Percentiles rank a stretch among this genome's conserved stretches.
Conservation (phyloP, 1,140 invertebrate genomes). For the Drosophila biarmipes region DNA sequence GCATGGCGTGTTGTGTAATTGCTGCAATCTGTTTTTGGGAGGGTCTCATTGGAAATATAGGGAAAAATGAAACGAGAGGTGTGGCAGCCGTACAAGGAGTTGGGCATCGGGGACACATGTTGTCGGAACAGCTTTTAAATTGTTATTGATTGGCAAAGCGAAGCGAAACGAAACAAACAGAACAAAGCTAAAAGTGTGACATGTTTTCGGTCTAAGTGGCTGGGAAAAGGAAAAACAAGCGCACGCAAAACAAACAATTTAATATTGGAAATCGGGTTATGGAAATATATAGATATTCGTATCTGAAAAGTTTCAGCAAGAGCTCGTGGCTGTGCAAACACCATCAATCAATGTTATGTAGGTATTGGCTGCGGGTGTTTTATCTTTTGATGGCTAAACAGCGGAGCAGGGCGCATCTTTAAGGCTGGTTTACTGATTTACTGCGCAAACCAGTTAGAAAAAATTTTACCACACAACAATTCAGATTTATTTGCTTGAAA, state of each 20-base stretch:
- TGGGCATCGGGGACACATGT: constrained; percentile 58
- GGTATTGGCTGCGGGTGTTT: constrained; percentile 34
- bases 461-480: neutral
- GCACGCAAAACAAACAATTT: constrained; percentile 70
- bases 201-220: constrained; percentile 54
- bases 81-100: constrained; percentile 23
- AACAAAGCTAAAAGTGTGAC: constrained; percentile 47
- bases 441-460: neutral
- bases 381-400: constrained; percentile 22
- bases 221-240: constrained; percentile 33
- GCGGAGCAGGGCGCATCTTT: neutral
- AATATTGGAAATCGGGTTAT: constrained; percentile 72
- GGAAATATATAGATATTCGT: constrained; percentile 46
- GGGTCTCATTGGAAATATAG: constrained; percentile 31
- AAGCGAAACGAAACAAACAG: constrained; percentile 33
- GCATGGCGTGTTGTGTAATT: constrained; percentile 77
- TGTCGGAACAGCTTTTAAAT: constrained; percentile 80
- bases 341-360: constrained; percentile 47
- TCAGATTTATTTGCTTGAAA: neutral
- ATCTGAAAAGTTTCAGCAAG: constrained; percentile 31
- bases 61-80: constrained; percentile 21
- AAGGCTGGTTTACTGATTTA: neutral
- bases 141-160: constrained; percentile 72
- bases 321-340: constrained; percentile 24
- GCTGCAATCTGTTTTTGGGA: constrained; percentile 68